Evolutionary conservation across 2,797 vertebrate species (phyloP).

Genomic region (Garrulus glandarius): DNA sequence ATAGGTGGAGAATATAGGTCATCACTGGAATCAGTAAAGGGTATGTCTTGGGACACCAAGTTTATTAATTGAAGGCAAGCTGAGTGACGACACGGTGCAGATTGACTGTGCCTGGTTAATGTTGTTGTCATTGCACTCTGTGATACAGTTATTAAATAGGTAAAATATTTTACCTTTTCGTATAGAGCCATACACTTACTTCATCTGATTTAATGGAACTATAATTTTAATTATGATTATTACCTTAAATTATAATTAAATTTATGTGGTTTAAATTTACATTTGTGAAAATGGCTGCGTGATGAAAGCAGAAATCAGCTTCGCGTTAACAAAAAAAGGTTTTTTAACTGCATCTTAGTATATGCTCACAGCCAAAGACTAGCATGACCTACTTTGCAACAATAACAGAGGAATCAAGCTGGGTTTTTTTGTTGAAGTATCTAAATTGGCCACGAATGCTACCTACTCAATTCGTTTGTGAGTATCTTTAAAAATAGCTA

Average conservation of each 20-base stretch:
- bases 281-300: slow-evolving; percentile 77
- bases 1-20: slow-evolving; percentile 48
- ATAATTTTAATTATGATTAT: slow-evolving; percentile 82
- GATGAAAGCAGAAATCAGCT: slow-evolving; percentile 79
- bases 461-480: slow-evolving; percentile 60
- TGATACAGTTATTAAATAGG: slow-evolving; percentile 79
- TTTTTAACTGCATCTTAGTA: slow-evolving; percentile 73
- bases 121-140: slow-evolving; percentile 75
- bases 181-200: slow-evolving; percentile 73
- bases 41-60: slow-evolving; percentile 30
- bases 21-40: slow-evolving; percentile 7
- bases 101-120: slow-evolving; percentile 69
- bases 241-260: slow-evolving; percentile 82
- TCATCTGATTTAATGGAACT: slow-evolving; percentile 79
- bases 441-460: slow-evolving; percentile 68
- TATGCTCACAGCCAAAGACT: slow-evolving; percentile 72
- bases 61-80: slow-evolving; percentile 58
- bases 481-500: slow-evolving; percentile 68
- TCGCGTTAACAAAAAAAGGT: slow-evolving; percentile 74
- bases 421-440: slow-evolving; percentile 59
- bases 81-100: slow-evolving; percentile 28
- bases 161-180: slow-evolving; percentile 77
- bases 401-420: slow-evolving; percentile 70
- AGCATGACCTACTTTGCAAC: slow-evolving; percentile 74
- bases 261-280: slow-evolving; percentile 78